Conservation (phyloP, 2,797 vertebrate genomes). For the Lemur catta region DNA sequence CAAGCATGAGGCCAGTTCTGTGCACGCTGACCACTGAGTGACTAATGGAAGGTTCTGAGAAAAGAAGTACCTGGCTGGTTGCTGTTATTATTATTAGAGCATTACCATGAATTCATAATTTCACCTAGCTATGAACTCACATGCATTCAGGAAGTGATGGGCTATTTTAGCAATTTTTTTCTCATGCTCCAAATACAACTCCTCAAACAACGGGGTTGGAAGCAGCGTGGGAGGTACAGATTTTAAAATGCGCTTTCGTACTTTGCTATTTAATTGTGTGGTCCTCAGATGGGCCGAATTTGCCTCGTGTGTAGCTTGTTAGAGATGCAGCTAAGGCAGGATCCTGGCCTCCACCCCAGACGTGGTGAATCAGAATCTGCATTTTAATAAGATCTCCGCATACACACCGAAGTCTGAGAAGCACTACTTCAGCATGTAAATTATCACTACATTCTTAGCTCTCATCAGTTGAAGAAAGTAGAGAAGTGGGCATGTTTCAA, state of each 20-base stretch:
- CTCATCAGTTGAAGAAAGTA: background rate
- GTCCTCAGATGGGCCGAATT: background rate
- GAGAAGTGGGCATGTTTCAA: background rate
- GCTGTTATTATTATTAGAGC: background rate
- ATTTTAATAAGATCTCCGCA: background rate
- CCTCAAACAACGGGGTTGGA: background rate
- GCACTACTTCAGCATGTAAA: background rate
- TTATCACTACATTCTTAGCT: background rate
- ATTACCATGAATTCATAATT: background rate
- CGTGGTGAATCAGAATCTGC: background rate
- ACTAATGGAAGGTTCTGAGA: background rate
- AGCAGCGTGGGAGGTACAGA: background rate
- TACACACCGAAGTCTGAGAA: background rate
- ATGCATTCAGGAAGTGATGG: background rate
- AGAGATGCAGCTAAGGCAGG: background rate
- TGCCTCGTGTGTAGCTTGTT: background rate
- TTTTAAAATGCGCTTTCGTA: background rate
- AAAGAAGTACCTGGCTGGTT: background rate
- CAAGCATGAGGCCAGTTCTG: background rate
- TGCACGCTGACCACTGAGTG: background rate
- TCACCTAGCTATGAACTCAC: background rate
- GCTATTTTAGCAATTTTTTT: background rate
- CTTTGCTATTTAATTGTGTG: background rate
- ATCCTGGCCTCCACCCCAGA: background rate
- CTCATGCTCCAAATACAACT: background rate